A percentile compares a stretch with the other conserved stretches of the same genome.
phyloP scores from a whole-genome alignment of 1,140 invertebrate species.

The Mercenaria mercenaria region DNA sequence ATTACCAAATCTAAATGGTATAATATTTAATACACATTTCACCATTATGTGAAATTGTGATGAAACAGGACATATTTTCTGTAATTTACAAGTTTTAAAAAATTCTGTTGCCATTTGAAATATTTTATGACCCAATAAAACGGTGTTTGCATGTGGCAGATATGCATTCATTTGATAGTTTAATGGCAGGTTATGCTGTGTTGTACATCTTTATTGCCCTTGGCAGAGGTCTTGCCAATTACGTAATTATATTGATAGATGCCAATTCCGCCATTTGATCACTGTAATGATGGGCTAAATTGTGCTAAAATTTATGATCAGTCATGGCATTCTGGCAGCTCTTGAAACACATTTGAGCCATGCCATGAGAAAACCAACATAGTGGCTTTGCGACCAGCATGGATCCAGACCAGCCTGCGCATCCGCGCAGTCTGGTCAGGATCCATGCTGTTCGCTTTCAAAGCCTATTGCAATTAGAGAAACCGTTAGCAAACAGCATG shows the following conservation, averaged over 20 bases:
- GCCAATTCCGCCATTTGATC: background rate
- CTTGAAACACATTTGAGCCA: background rate
- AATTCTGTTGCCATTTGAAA: background rate
- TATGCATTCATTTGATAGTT: conserved; percentile 24
- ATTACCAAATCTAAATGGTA: too few species aligned
- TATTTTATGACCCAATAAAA: conserved; percentile 30
- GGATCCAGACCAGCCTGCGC: too few species aligned
- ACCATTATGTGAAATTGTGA: too few species aligned
- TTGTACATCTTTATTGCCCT: conserved; percentile 29
- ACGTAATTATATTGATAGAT: conserved; percentile 16
- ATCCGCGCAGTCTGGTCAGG: too few species aligned
- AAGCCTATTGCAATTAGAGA: too few species aligned
- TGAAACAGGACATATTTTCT: background rate
- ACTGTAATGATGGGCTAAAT: background rate
- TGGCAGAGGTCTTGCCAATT: background rate
- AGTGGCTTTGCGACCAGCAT: too few species aligned
- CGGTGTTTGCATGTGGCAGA: background rate
- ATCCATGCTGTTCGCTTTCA: too few species aligned
- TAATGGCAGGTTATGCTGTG: background rate
- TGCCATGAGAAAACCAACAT: too few species aligned
- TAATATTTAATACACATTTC: too few species aligned
- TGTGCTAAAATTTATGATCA: background rate
- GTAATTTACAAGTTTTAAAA: background rate
- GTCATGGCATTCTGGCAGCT: background rate
- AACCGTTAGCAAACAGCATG: too few species aligned